These are phyloP conservation scores for Porites australiensis DNA, from an alignment of 64 coral and sea anemone genomes.

Conservation along the genomic window DNA sequence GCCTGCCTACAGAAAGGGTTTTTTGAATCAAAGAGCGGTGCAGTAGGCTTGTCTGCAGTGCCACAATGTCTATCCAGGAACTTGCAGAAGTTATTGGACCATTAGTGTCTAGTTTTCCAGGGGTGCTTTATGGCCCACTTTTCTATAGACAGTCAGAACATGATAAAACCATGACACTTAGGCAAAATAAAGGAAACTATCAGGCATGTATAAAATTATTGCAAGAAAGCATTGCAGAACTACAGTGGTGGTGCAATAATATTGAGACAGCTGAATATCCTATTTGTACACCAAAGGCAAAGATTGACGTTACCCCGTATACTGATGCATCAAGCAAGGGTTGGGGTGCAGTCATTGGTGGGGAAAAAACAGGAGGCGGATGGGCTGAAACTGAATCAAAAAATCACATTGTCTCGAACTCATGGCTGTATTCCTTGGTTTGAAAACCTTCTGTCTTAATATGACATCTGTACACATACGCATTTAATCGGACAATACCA, in stretches of 20 bases:
- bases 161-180: conserved; percentile 33
- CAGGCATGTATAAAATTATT: neutral
- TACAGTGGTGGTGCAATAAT: conserved; percentile 12
- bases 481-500: conserved; percentile 73
- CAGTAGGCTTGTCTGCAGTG: neutral
- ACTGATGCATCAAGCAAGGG: conserved; percentile 60
- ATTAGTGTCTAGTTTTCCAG: conserved; percentile 35
- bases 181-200: conserved; percentile 43
- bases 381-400: conserved; percentile 25
- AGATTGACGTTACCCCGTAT: conserved; percentile 4
- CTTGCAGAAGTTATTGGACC: conserved; percentile 43
- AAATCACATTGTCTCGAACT: conserved; percentile 54
- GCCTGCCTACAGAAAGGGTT: neutral
- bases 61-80: neutral
- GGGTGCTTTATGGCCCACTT: conserved; percentile 16
- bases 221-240: neutral
- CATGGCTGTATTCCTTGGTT: conserved; percentile 44
- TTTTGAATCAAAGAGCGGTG: neutral
- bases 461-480: neutral
- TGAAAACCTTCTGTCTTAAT: conserved; percentile 53
- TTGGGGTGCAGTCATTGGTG: conserved; percentile 33
- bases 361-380: conserved; percentile 46
- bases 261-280: conserved; percentile 20
- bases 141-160: neutral
- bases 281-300: conserved; percentile 20